Base-by-base conservation (phyloP, 2,797 vertebrate genomes). In the Centropyge bicolor region DNA sequence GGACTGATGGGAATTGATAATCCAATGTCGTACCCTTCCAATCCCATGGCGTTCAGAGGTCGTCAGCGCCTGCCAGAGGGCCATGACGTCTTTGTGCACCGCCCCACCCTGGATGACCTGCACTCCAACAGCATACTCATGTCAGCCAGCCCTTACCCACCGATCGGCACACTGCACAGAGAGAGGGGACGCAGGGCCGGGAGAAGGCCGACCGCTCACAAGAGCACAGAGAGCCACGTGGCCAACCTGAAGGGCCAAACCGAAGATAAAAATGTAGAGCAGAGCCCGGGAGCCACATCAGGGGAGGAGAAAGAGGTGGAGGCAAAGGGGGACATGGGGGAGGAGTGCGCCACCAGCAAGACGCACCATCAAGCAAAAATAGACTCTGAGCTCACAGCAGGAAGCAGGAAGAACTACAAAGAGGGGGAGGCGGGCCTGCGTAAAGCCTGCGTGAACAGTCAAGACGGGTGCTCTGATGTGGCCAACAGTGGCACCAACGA, bases 221-320 rank as follows among this genome's bases (percentile, higher is more conserved):
- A 97, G 94, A 78, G 72, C 35, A 62, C 91, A 9, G 96, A 97
- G 5, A 93, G 86, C 41, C 91, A 92, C 0, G 60, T 85, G 10
- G 85, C 85, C 2, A 93, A 90, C 69, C 83, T 92, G 3, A 98
- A 97, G 93, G 92, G 72, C 79, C 97, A 94, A 54, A 73, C 57
- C 1, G 97, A 98, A 17, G 96, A 96, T 68, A 98, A 97, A 83
- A 64, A 86, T 17, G 82, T 86, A 0, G 95, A 95, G 77, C 92
- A 93, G 87, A 95, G 94, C 57, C 95, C 94, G 3, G 93, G 90
- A 11, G 91, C 85, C 6, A 85, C 88, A 1, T 94, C 78, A 0
- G 95, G 93, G 7, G 97, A 97, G 68, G 97, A 98, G 78, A 97
- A 97, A 67, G 96, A 97, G 3, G 87, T 87, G 11, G 95, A 95